Evolutionary conservation across 2,113 vertebrate species (phyloP).

Genomic region (Saccopteryx bilineata): DNA sequence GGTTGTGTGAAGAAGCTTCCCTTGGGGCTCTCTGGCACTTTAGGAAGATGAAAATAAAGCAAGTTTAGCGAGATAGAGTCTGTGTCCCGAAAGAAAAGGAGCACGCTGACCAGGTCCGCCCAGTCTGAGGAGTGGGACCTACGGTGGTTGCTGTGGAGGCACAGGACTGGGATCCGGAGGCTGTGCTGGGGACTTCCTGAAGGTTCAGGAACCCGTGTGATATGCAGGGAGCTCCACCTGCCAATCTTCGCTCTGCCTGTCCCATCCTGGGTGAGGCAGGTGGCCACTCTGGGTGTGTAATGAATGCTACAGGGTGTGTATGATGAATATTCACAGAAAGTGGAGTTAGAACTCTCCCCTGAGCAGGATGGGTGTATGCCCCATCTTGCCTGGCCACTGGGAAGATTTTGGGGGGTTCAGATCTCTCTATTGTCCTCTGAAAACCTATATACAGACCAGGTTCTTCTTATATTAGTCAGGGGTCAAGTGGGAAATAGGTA

Average conservation of each 20-base stretch:
- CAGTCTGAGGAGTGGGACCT: neutral
- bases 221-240: neutral
- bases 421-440: neutral
- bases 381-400: neutral
- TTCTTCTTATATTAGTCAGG: neutral
- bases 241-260: neutral
- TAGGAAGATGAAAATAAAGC: neutral
- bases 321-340: neutral
- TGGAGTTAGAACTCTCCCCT: neutral
- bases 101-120: neutral
- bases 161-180: rapidly evolving
- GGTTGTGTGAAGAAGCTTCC: neutral
- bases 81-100: neutral
- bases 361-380: neutral
- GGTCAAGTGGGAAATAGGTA: neutral
- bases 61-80: neutral
- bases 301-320: neutral
- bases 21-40: neutral
- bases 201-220: neutral
- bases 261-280: neutral
- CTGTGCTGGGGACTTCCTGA: neutral
- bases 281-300: neutral
- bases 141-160: neutral
- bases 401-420: neutral
- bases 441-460: neutral